Conservation (phyloP, 2,888 invertebrate species). For the Phaonia tiefii region DNA sequence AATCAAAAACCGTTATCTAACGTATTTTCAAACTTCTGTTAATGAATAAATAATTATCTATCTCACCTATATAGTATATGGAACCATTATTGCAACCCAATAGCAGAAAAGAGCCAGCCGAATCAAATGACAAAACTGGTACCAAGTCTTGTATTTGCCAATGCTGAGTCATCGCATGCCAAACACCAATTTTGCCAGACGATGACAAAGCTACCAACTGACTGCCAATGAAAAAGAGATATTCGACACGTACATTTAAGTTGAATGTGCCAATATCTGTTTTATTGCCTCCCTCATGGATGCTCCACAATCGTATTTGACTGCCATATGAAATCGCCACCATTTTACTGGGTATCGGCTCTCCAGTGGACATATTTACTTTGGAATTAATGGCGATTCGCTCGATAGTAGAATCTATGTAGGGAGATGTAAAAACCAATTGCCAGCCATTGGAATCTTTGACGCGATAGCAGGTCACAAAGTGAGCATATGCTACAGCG, state of each 20-base stretch:
- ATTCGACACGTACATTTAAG: slow-evolving; percentile 95
- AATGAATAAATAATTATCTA: not conserved
- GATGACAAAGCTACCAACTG: slow-evolving; percentile 96
- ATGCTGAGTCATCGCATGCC: slow-evolving; percentile 99
- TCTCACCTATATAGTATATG: slow-evolving; percentile 96
- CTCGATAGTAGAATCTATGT: slow-evolving; percentile 92
- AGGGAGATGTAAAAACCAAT: slow-evolving; percentile 94
- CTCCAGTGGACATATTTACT: slow-evolving; percentile 80
- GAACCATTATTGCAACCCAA: slow-evolving; percentile 98
- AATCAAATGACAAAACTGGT: slow-evolving; percentile 95
- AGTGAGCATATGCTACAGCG: slow-evolving; percentile 97
- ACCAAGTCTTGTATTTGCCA: slow-evolving; percentile 99
- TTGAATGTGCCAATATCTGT: slow-evolving; percentile 93
- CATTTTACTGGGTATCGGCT: slow-evolving; percentile 86
- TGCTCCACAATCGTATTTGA: slow-evolving; percentile 89
- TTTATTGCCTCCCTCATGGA: slow-evolving; percentile 88
- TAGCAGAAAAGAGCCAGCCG: slow-evolving; percentile 96
- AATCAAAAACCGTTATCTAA: not conserved
- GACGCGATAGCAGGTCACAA: slow-evolving; percentile 95
- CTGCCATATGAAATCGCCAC: slow-evolving; percentile 90
- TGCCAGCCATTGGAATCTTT: slow-evolving; percentile 99
- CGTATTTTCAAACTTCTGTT: not conserved
- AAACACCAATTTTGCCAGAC: slow-evolving; percentile 97
- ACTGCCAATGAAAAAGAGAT: slow-evolving; percentile 97
- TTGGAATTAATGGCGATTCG: slow-evolving; percentile 93